phyloP scores from a whole-genome alignment of 2,113 vertebrate species.

The Nematolebias whitei region DNA sequence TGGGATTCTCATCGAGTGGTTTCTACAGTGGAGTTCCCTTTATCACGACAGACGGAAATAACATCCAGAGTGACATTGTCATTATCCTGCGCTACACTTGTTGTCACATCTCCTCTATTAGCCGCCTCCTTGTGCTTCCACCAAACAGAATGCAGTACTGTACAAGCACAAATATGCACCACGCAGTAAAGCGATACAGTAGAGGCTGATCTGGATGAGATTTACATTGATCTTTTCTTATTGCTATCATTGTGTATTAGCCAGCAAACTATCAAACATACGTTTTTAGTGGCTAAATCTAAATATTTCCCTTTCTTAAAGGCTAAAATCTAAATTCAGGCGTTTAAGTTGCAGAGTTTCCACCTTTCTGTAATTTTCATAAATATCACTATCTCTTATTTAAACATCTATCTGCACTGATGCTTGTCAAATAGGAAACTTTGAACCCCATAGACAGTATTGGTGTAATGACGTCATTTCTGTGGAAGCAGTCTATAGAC shows the following conservation, averaged over 20 bases:
- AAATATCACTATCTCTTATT: slow-evolving; percentile 5
- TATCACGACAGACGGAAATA: background rate
- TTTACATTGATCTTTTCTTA: background rate
- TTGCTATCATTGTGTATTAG: slow-evolving; percentile 15
- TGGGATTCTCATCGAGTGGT: background rate
- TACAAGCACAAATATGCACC: slow-evolving; percentile 72
- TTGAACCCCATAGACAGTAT: slow-evolving; percentile 32
- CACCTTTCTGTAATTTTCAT: slow-evolving; percentile 13
- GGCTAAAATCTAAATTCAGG: slow-evolving; percentile 10
- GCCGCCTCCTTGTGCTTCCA: slow-evolving; percentile 33
- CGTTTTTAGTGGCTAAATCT: background rate
- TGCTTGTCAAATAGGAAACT: slow-evolving; percentile 26
- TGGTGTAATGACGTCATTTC: slow-evolving; percentile 27
- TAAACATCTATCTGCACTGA: slow-evolving; percentile 30
- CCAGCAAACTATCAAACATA: slow-evolving; percentile 28
- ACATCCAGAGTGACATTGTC: background rate
- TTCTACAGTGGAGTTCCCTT: background rate
- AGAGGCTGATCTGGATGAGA: slow-evolving; percentile 22
- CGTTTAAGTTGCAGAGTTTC: no score
- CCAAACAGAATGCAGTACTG: slow-evolving; percentile 47
- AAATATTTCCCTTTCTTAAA: slow-evolving; percentile 22
- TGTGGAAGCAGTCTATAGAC: slow-evolving; percentile 18
- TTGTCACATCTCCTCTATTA: slow-evolving; percentile 1
- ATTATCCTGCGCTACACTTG: background rate
- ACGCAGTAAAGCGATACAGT: slow-evolving; percentile 67